phyloP scores from a whole-genome alignment of 1,140 invertebrate genomes.

The Drosophila ironensis region DNA sequence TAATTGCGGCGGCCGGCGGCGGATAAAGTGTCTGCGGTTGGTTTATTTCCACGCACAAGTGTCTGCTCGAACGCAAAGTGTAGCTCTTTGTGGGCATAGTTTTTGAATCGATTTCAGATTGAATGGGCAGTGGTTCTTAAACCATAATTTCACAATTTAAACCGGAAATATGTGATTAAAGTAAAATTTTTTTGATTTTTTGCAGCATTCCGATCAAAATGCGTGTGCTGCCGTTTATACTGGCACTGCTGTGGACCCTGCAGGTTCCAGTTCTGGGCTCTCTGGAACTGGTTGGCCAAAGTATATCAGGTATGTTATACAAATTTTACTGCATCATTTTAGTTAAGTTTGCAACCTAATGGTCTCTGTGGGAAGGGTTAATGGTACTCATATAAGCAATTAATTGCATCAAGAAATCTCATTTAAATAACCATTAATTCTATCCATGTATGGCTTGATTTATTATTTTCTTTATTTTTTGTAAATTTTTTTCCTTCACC shows the following conservation, averaged over 20 bases:
- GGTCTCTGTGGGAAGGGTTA: too few relatives aligned
- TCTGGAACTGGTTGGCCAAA: constrained; percentile 54
- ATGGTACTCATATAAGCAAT: too few relatives aligned
- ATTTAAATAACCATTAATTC: too few relatives aligned
- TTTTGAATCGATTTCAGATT: constrained; percentile 12
- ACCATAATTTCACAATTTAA: constrained; percentile 1
- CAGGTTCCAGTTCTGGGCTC: constrained; percentile 7
- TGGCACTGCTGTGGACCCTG: constrained; percentile 9
- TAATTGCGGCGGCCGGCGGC: constrained; percentile 45
- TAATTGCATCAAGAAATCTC: too few relatives aligned
- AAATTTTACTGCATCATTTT: background rate
- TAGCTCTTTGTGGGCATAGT: constrained; percentile 11
- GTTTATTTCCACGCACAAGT: constrained; percentile 32
- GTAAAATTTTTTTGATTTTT: constrained; percentile 1
- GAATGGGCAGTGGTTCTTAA: background rate
- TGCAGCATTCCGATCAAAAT: constrained; percentile 44
- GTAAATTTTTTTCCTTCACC: too few relatives aligned
- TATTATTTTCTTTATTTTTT: too few relatives aligned
- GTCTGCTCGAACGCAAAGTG: constrained; percentile 9
- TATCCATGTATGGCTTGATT: too few relatives aligned
- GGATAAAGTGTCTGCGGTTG: constrained; percentile 55
- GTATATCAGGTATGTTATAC: constrained; percentile 53
- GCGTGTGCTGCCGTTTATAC: constrained; percentile 20
- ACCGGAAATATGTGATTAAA: background rate
- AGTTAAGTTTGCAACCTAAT: too few relatives aligned